Conservation (phyloP, 2,113 vertebrate species). For the Jaculus jaculus region DNA sequence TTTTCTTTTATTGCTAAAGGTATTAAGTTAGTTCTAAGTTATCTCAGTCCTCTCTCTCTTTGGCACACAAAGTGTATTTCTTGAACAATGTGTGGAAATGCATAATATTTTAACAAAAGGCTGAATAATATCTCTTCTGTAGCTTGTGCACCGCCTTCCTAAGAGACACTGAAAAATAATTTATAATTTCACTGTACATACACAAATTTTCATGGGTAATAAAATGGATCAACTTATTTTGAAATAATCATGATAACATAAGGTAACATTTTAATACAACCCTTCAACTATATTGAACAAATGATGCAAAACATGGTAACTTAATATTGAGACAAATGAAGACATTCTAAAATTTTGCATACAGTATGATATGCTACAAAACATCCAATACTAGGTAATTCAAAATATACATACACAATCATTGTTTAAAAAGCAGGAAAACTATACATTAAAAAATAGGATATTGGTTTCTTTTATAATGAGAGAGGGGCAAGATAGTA, state of each 20-base stretch:
- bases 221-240: neutral
- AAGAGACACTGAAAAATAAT: neutral
- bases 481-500: neutral
- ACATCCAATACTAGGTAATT: neutral
- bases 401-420: neutral
- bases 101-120: neutral
- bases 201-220: neutral
- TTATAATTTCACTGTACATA: neutral
- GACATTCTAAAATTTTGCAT: neutral
- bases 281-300: neutral
- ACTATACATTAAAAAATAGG: neutral
- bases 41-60: neutral
- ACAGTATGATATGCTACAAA: neutral
- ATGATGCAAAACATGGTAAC: neutral
- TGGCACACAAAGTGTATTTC: neutral
- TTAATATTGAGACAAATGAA: neutral
- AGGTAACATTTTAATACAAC: neutral
- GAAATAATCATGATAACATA: neutral
- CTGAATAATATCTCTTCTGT: neutral
- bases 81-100: no score
- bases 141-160: neutral
- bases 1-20: rapidly evolving
- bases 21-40: neutral
- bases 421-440: neutral
- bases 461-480: neutral